Evolutionary conservation across 1,140 invertebrate genomes (phyloP).

Genomic region (Ceratitis capitata): DNA sequence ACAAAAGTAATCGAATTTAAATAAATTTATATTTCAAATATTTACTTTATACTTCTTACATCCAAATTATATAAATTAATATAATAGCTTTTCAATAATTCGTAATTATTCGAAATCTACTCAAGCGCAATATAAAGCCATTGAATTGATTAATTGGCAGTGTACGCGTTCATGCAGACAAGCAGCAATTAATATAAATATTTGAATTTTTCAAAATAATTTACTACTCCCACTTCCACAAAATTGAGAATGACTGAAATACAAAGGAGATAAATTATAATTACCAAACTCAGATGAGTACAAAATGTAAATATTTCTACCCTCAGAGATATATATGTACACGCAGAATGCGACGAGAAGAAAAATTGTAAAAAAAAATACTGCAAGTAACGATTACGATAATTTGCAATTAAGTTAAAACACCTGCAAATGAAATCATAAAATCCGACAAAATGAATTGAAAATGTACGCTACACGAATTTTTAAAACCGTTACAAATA

Average conservation of each 20-base stretch:
- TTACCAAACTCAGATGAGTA: background rate
- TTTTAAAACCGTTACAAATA: background rate
- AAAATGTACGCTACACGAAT: constrained; percentile 21
- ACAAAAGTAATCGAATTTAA: background rate
- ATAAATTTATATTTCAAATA: background rate
- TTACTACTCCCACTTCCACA: background rate
- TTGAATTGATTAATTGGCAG: constrained; percentile 16
- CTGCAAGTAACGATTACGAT: constrained; percentile 28
- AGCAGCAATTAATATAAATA: background rate
- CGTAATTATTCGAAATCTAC: background rate
- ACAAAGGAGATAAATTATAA: background rate
- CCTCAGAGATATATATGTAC: too few species aligned
- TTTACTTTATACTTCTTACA: background rate
- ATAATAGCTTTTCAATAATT: background rate
- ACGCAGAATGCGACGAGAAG: background rate
- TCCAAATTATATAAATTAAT: background rate
- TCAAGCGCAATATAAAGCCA: background rate
- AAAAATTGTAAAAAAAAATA: background rate
- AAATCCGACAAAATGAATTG: constrained; percentile 28
- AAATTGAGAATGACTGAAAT: background rate
- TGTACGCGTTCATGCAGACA: too few species aligned
- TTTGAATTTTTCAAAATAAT: background rate
- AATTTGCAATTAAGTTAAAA: constrained; percentile 38
- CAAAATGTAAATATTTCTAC: background rate
- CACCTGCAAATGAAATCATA: constrained; percentile 37